Evolutionary conservation across 2,797 vertebrate species (phyloP).

Genomic region (Fistularia tabacaria): DNA sequence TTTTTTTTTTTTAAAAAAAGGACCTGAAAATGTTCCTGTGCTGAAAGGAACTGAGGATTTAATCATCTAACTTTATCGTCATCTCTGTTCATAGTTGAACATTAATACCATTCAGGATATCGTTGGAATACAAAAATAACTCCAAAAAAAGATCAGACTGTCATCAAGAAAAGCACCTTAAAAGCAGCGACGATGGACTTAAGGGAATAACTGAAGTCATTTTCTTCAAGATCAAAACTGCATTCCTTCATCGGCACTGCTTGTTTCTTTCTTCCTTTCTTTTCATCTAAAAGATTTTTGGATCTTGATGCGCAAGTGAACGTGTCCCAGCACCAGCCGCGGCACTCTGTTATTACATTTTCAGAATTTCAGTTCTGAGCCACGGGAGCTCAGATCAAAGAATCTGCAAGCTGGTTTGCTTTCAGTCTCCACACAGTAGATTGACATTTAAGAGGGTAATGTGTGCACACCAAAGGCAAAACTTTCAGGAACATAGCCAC

Average conservation of each 20-base stretch:
- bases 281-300: conserved; percentile 7
- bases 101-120: no score
- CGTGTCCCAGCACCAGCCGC: conserved; percentile 40
- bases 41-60: no score
- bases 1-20: no score
- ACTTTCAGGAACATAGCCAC: no score
- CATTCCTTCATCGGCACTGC: conserved; percentile 15
- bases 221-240: no score
- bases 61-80: no score
- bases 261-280: conserved; percentile 32
- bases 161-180: no score
- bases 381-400: conserved; percentile 67
- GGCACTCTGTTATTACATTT: conserved; percentile 62
- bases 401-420: conserved; percentile 40
- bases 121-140: no score
- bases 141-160: no score
- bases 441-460: conserved; percentile 57
- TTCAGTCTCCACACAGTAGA: conserved; percentile 49
- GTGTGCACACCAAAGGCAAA: conserved; percentile 29
- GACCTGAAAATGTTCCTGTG: no score
- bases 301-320: conserved; percentile 44
- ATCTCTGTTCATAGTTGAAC: no score
- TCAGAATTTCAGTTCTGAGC: conserved; percentile 64
- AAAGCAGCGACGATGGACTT: neutral
- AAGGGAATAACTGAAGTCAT: no score